phyloP scores from a whole-genome alignment of 2,797 vertebrate species.

The Poeciliopsis gracilis region DNA sequence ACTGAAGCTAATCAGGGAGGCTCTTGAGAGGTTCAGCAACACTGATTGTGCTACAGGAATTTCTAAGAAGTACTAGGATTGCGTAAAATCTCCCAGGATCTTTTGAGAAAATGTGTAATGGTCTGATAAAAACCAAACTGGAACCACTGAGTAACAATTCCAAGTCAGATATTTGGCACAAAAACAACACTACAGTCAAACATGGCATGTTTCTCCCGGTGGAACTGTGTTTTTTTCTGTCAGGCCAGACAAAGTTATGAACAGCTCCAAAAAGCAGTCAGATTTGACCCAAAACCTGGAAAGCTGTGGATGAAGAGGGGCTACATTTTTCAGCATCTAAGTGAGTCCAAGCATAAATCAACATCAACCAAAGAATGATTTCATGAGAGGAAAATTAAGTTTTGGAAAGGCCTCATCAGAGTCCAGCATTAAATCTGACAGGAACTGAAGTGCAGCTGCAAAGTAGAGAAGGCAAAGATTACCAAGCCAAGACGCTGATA shows the following conservation, averaged over 20 bases:
- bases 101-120: neutral
- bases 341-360: neutral
- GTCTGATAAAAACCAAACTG: neutral
- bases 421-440: neutral
- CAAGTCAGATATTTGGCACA: neutral
- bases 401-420: neutral
- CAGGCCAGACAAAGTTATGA: neutral
- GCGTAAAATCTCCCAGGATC: neutral
- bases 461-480: slow-evolving; percentile 1
- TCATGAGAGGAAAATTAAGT: slow-evolving; percentile 2
- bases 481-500: neutral
- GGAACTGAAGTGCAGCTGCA: slow-evolving; percentile 7
- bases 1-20: neutral
- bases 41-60: neutral
- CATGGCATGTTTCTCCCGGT: neutral
- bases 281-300: neutral
- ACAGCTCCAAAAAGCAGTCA: neutral
- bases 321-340: neutral
- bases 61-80: neutral
- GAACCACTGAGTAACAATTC: neutral
- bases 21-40: neutral
- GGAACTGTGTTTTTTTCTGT: neutral
- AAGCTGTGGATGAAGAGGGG: neutral
- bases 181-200: neutral
- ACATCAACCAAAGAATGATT: neutral